Evolutionary conservation across 2,113 vertebrate species (phyloP).

Genomic region (Forbesichthys agassizii): DNA sequence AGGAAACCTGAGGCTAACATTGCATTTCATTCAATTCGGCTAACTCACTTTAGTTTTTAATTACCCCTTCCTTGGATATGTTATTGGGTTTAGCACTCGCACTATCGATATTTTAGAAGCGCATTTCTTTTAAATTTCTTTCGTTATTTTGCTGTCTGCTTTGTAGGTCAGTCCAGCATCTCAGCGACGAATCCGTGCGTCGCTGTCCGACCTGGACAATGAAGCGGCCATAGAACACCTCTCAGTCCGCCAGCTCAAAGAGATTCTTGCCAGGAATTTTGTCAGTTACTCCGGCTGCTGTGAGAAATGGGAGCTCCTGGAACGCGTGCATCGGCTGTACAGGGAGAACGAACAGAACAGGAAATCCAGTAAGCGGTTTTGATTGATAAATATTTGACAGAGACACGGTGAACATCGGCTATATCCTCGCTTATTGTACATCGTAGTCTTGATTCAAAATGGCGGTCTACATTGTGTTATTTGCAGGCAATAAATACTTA

Average conservation of each 20-base stretch:
- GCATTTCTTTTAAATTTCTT: too few species aligned
- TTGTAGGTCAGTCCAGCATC: conserved; percentile 82
- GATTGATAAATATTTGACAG: not conserved
- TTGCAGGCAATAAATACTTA: not conserved
- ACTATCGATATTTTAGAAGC: too few species aligned
- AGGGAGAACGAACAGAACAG: conserved; percentile 90
- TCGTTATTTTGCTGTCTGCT: not conserved
- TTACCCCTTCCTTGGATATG: too few species aligned
- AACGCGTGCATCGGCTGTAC: conserved; percentile 93
- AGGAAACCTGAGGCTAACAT: too few species aligned
- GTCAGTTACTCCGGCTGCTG: conserved; percentile 98
- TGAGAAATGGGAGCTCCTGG: conserved; percentile 98
- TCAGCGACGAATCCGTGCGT: conserved; percentile 84
- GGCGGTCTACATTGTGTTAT: not conserved
- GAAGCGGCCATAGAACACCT: conserved; percentile 89
- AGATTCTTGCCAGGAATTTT: conserved; percentile 95
- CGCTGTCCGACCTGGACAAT: conserved; percentile 89
- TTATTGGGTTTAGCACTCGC: too few species aligned
- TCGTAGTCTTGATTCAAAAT: not conserved
- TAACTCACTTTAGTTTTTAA: too few species aligned
- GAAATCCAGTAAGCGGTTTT: conserved; percentile 82
- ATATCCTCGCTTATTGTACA: too few species aligned
- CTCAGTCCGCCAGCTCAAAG: conserved; percentile 94
- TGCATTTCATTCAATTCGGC: too few species aligned
- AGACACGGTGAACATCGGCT: too few species aligned